A percentile compares a stretch with the other conserved stretches of the same genome.
Evolutionary conservation across 2,113 vertebrate species (phyloP).

Genomic region (Microtus pennsylvanicus): DNA sequence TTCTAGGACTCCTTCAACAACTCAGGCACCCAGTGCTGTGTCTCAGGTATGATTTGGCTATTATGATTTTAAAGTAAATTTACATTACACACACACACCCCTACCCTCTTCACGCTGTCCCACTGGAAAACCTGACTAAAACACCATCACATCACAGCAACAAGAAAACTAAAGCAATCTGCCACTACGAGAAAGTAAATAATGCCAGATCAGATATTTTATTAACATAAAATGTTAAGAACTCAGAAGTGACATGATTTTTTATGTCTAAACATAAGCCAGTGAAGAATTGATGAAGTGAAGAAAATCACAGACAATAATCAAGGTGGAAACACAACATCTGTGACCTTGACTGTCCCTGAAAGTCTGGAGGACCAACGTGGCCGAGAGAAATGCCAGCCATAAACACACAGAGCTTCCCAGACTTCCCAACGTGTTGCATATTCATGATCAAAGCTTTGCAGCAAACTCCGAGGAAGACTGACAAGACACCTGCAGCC

Average conservation of each 20-base stretch:
- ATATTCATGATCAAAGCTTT: background rate
- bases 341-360: background rate
- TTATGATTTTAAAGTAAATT: background rate
- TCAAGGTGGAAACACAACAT: constrained; percentile 36
- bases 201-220: constrained; percentile 54
- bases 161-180: background rate
- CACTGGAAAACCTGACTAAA: background rate
- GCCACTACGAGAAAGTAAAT: background rate
- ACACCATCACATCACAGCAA: background rate
- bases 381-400: background rate
- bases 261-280: constrained; percentile 58
- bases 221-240: constrained; percentile 45
- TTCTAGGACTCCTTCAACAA: background rate
- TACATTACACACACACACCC: background rate
- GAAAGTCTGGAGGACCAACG: background rate
- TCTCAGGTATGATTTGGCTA: background rate
- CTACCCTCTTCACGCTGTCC: background rate
- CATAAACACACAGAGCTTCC: background rate
- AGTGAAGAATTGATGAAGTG: constrained; percentile 52
- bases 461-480: background rate
- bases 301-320: constrained; percentile 71
- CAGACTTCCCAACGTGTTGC: background rate
- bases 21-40: background rate
- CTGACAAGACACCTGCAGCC: background rate
- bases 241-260: background rate